These are phyloP conservation scores for Nephrotoma flavescens DNA, from an alignment of 2,888 invertebrate species.

Conservation along the genomic window DNA sequence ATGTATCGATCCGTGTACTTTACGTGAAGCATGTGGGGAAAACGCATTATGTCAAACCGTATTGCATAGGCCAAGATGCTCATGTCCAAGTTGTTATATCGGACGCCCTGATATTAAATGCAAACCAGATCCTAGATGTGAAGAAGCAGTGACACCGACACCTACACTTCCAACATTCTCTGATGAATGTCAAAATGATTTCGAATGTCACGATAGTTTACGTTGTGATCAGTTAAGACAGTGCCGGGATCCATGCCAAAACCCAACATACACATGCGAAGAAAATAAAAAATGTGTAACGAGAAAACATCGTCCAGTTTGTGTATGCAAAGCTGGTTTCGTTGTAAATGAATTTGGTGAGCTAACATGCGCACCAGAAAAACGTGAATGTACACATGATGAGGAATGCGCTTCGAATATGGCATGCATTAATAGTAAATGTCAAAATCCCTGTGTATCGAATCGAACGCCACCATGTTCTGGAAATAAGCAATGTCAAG, in stretches of 20 bases:
- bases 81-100: conserved; percentile 75
- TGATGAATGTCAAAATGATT: conserved; percentile 46
- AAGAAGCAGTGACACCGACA: conserved; percentile 43
- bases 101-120: conserved; percentile 70
- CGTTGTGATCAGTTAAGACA: conserved; percentile 59
- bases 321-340: conserved; percentile 80
- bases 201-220: conserved; percentile 58
- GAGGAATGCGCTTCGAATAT: conserved; percentile 75
- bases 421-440: conserved; percentile 69
- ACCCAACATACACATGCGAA: conserved; percentile 53
- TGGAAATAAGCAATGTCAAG: conserved; percentile 72
- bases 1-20: conserved; percentile 81
- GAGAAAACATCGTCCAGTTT: conserved; percentile 67
- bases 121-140: conserved; percentile 64
- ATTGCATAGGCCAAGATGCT: conserved; percentile 72
- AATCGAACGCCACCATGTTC: conserved; percentile 51
- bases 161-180: conserved; percentile 36
- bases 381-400: conserved; percentile 62
- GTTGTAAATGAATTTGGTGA: conserved; percentile 78
- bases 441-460: conserved; percentile 72
- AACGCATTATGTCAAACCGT: conserved; percentile 79
- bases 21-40: conserved; percentile 76
- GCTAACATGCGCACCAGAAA: conserved; percentile 70
- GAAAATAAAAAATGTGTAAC: conserved; percentile 80
- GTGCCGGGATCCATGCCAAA: conserved; percentile 67